Conservation (phyloP, 2,888 invertebrate genomes). For the Miltochrista miniata region DNA sequence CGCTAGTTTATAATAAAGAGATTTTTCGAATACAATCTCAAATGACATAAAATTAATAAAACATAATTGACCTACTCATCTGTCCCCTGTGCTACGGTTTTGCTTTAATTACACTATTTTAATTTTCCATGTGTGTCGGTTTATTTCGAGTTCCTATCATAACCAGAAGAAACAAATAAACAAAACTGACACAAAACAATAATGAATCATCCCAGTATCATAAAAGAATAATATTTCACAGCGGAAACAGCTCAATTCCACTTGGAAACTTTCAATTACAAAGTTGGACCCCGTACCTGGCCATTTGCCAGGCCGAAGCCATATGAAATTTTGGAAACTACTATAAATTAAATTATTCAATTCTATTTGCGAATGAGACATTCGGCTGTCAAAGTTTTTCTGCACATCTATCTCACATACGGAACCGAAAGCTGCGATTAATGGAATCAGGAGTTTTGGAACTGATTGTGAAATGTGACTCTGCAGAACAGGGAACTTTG, state of each 20-base stretch:
- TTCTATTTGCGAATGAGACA: conserved; percentile 51
- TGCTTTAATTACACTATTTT: no score
- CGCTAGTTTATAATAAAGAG: no score
- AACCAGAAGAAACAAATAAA: no score
- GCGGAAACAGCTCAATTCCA: conserved; percentile 43
- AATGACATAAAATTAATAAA: no score
- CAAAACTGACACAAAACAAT: conserved; percentile 17
- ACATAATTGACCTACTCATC: no score
- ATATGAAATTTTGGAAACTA: conserved; percentile 47
- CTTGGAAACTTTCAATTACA: conserved; percentile 60
- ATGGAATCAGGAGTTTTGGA: not conserved
- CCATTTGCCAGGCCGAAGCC: conserved; percentile 50
- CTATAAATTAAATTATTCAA: conserved; percentile 68
- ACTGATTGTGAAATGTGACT: not conserved
- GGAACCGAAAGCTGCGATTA: conserved; percentile 3
- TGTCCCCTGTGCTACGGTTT: no score
- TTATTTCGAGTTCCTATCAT: no score
- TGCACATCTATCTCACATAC: conserved; percentile 18
- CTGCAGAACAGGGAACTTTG: not conserved
- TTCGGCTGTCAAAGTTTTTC: conserved; percentile 46
- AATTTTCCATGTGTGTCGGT: no score
- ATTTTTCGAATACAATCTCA: no score
- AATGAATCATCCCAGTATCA: conserved; percentile 32
- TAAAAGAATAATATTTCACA: conserved; percentile 46
- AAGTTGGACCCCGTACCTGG: conserved; percentile 60